phyloP scores from a whole-genome alignment of 1,140 invertebrate genomes.

The Elysia chlorotica region DNA sequence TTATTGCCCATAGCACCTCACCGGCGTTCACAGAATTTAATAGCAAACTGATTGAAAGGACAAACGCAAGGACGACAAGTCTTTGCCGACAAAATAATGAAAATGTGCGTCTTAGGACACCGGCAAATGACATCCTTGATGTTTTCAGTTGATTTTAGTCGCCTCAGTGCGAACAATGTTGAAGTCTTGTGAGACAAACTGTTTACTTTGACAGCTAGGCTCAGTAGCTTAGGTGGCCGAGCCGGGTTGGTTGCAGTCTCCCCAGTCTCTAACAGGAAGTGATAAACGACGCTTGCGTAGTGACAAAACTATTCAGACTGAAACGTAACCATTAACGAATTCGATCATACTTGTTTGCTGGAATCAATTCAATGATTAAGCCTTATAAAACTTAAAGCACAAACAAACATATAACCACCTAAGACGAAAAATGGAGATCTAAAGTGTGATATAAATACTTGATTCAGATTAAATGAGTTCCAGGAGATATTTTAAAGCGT shows the following conservation, averaged over 20 bases:
- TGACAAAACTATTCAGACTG: too few species aligned
- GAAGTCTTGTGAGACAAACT: too few species aligned
- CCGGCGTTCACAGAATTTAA: constrained; percentile 32
- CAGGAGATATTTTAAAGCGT: too few species aligned
- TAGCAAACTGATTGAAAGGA: constrained; percentile 27
- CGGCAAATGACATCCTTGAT: constrained; percentile 10
- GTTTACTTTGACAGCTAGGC: background rate
- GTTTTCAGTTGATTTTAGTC: background rate
- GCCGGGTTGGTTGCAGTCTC: background rate
- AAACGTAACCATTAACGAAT: constrained; percentile 33
- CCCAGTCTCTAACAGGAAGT: background rate
- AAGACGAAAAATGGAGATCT: too few species aligned
- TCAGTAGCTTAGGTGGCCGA: too few species aligned
- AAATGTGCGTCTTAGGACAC: background rate
- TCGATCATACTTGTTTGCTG: too few species aligned
- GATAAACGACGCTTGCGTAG: constrained; percentile 42
- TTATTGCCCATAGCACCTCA: constrained; percentile 60
- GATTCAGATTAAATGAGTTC: too few species aligned
- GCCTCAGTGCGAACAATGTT: background rate
- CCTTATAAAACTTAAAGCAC: too few species aligned
- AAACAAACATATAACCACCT: too few species aligned
- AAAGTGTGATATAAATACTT: too few species aligned
- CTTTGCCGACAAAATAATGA: background rate
- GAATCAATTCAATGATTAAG: too few species aligned
- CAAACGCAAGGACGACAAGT: background rate